Percentiles rank a stretch among this genome's conserved stretches.
Evolutionary conservation across 2,797 vertebrate species (phyloP).

Genomic region (Chaunax sp.): DNA sequence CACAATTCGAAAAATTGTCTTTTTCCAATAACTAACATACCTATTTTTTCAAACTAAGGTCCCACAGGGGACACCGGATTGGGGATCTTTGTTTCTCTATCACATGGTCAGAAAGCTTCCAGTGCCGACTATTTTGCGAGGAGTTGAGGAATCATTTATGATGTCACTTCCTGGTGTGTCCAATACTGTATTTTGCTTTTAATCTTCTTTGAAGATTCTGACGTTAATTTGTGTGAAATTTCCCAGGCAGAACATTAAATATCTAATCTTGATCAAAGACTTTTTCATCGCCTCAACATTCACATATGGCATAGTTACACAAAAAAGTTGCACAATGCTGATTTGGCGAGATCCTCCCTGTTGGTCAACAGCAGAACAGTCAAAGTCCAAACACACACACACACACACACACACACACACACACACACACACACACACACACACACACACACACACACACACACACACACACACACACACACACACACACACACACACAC

Average conservation of each 20-base stretch:
- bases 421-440: no score
- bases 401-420: background rate
- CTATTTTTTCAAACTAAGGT: no score
- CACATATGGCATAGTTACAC: background rate
- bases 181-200: background rate
- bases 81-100: no score
- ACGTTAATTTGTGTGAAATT: background rate
- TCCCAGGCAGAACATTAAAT: background rate
- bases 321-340: constrained; percentile 1
- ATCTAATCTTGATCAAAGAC: no score
- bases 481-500: background rate
- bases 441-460: no score
- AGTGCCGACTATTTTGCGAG: background rate
- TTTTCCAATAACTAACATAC: no score
- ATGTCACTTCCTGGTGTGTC: background rate
- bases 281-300: background rate
- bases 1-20: no score
- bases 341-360: constrained; percentile 20
- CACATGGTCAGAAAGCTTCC: background rate
- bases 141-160: background rate
- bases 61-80: no score
- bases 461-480: background rate
- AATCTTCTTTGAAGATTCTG: background rate
- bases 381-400: constrained; percentile 32
- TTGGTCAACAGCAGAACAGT: constrained; percentile 3